Evolutionary conservation across 35 echinoderm and acorn worm species (phyloP).

Genomic region (Heliocidaris tuberculata): DNA sequence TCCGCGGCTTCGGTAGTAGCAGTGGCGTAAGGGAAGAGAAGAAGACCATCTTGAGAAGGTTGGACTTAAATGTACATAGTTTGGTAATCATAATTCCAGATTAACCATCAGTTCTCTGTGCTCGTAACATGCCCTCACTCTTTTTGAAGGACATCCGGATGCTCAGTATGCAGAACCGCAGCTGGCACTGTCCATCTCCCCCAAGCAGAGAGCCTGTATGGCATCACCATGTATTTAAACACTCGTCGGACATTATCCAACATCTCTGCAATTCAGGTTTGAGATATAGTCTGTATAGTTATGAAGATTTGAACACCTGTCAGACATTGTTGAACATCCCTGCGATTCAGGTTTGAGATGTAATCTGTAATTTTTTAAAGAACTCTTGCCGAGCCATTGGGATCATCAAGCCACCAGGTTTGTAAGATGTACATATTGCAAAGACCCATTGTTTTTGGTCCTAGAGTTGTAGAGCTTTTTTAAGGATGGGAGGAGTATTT

Average conservation of each 20-base stretch:
- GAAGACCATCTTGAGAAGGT: constrained; percentile 8
- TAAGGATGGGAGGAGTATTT: too few species aligned
- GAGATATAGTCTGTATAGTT: neutral
- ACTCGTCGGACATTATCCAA: neutral
- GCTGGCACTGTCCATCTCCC: neutral
- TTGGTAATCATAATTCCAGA: neutral
- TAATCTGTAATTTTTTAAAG: neutral
- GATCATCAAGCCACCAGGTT: neutral
- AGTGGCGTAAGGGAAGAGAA: neutral
- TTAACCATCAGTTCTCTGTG: neutral
- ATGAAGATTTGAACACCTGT: neutral
- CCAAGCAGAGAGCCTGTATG: neutral
- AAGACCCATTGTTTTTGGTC: neutral
- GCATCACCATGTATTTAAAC: neutral
- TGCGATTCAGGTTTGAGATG: neutral
- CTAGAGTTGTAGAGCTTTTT: too few species aligned
- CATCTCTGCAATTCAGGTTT: constrained; percentile 2
- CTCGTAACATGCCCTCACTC: neutral
- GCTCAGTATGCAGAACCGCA: neutral
- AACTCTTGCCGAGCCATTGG: neutral
- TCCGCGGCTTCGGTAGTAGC: neutral
- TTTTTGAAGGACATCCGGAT: neutral
- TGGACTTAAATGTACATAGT: constrained; percentile 36
- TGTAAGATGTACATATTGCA: neutral
- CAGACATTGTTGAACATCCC: neutral